These are phyloP conservation scores for Sminthurides bifidus DNA, from an alignment of 1,140 invertebrate species.

Conservation along the genomic window DNA sequence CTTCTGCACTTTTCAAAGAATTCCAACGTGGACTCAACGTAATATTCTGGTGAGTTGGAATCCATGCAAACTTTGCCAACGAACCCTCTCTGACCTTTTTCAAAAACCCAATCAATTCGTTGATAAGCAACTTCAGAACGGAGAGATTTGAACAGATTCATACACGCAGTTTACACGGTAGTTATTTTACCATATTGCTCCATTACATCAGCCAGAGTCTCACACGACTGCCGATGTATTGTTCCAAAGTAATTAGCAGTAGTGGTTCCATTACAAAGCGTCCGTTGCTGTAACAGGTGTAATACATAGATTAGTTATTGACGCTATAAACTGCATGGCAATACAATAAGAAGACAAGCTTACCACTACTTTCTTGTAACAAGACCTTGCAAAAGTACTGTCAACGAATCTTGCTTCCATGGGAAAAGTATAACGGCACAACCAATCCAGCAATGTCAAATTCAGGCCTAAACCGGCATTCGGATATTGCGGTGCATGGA, in stretches of 20 bases:
- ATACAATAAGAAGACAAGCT: conserved; percentile 34
- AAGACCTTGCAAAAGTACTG: conserved; percentile 51
- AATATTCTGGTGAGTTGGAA: conserved; percentile 43
- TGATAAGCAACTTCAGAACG: no score
- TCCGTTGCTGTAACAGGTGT: conserved; percentile 34
- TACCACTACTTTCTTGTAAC: conserved; percentile 69
- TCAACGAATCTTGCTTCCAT: conserved; percentile 49
- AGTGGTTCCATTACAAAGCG: conserved; percentile 66
- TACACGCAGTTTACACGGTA: no score
- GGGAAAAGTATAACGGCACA: conserved; percentile 72
- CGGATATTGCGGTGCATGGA: conserved; percentile 76
- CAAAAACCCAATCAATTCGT: no score
- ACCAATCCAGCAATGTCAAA: conserved; percentile 65
- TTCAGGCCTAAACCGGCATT: conserved; percentile 71
- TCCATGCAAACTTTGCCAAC: conserved; percentile 85
- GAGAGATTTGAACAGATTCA: no score
- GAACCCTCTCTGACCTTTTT: conserved; percentile 66
- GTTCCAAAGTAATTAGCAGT: conserved; percentile 79
- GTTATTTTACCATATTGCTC: no score
- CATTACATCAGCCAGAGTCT: conserved; percentile 57
- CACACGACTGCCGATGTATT: conserved; percentile 55
- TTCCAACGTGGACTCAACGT: conserved; percentile 46
- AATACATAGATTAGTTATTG: no score
- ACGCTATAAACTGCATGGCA: not conserved
- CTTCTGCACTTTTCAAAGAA: conserved; percentile 48